Conservation (phyloP, 2,797 vertebrate genomes). For the Mormyrops boulengeri region DNA sequence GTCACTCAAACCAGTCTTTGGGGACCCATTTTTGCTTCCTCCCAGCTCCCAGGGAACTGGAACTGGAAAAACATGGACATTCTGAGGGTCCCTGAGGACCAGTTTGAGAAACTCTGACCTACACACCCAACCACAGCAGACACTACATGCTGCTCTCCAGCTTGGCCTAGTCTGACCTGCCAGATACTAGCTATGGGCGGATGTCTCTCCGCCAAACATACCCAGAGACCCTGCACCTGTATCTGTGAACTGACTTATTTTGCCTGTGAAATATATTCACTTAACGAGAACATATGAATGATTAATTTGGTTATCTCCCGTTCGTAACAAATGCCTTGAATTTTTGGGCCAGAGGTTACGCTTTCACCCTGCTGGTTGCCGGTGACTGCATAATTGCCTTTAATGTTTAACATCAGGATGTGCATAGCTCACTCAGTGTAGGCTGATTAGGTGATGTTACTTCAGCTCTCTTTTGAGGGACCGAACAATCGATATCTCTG, state of each 20-base stretch:
- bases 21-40: background rate
- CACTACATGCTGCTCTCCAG: background rate
- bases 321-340: background rate
- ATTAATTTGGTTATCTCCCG: background rate
- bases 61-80: background rate
- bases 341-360: background rate
- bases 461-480: background rate
- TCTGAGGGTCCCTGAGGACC: background rate
- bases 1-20: background rate
- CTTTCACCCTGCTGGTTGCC: background rate
- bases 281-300: background rate
- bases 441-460: slow-evolving; percentile 3
- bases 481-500: background rate
- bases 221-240: background rate
- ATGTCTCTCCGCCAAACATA: background rate
- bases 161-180: background rate
- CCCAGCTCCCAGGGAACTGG: background rate
- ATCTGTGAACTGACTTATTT: background rate
- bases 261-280: background rate
- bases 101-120: background rate
- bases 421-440: background rate
- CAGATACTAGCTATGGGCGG: background rate
- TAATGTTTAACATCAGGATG: background rate
- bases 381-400: background rate
- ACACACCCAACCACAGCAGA: background rate